Conservation (phyloP, 1,140 invertebrate genomes). For the Drosophila orosa region DNA sequence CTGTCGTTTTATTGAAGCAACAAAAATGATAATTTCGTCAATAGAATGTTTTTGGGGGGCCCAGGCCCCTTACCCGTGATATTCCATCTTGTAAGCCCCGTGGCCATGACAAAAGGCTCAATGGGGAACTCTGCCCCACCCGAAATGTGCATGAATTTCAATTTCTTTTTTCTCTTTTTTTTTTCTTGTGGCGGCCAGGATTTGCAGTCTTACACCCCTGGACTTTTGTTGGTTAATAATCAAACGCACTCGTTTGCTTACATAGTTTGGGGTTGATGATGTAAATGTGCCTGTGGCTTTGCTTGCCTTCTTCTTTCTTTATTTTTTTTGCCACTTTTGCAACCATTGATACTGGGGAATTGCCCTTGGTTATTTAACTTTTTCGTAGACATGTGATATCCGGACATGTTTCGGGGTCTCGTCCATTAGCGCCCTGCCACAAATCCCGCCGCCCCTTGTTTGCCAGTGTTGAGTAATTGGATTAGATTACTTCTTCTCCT, state of each 20-base stretch:
- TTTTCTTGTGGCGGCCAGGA: slow-evolving; percentile 30
- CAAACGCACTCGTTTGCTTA: slow-evolving; percentile 57
- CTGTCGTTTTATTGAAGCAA: slow-evolving; percentile 81
- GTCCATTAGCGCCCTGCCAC: slow-evolving; percentile 63
- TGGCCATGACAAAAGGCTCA: slow-evolving; percentile 19
- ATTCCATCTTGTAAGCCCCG: slow-evolving; percentile 43
- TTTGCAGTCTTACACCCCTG: slow-evolving; percentile 51
- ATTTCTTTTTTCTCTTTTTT: slow-evolving; percentile 41
- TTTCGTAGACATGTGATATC: slow-evolving; percentile 71
- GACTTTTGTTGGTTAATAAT: slow-evolving; percentile 66
- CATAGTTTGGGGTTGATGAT: slow-evolving; percentile 49
- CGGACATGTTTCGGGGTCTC: slow-evolving; percentile 23
- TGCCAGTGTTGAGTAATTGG: slow-evolving; percentile 82
- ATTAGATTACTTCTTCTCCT: slow-evolving; percentile 73
- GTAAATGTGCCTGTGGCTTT: slow-evolving; percentile 47
- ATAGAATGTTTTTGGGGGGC: slow-evolving; percentile 49
- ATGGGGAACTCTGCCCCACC: background rate
- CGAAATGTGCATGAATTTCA: slow-evolving; percentile 76
- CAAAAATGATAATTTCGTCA: slow-evolving; percentile 79
- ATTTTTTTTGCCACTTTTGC: background rate
- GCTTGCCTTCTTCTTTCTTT: background rate
- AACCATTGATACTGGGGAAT: slow-evolving; percentile 65
- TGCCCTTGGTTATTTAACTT: slow-evolving; percentile 79
- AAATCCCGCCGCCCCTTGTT: slow-evolving; percentile 52
- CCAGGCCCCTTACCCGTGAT: slow-evolving; percentile 12